phyloP scores from a whole-genome alignment of 2,888 invertebrate genomes.

The Parapristionchus giblindavisi region DNA sequence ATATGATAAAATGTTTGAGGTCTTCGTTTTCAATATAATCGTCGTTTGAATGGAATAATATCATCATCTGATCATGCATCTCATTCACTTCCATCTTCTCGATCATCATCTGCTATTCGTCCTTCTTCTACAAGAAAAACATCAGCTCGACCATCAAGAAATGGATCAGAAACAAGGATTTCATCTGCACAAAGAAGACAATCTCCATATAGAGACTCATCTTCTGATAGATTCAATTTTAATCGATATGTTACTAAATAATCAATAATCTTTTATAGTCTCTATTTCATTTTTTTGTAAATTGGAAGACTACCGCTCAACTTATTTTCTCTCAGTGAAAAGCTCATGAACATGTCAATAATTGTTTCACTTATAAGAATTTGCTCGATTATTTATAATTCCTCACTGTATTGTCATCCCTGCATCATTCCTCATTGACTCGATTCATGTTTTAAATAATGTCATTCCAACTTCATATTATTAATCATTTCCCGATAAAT shows the following conservation, averaged over 20 bases:
- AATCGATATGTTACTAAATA: conserved; percentile 29
- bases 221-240: conserved; percentile 24
- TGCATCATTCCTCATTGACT: too few species aligned
- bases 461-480: too few species aligned
- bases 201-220: not conserved
- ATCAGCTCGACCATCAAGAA: conserved; percentile 11
- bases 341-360: too few species aligned
- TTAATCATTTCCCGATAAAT: too few species aligned
- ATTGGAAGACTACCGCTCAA: too few species aligned
- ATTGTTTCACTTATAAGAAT: too few species aligned
- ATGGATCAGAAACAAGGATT: not conserved
- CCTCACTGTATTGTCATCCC: too few species aligned
- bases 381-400: too few species aligned
- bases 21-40: conserved; percentile 31
- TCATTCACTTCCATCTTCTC: conserved; percentile 32
- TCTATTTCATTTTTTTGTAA: too few species aligned
- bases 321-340: too few species aligned
- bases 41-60: not conserved
- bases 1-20: not conserved
- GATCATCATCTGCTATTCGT: conserved; percentile 42
- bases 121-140: conserved; percentile 38
- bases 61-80: not conserved
- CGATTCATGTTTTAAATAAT: too few species aligned
- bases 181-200: not conserved
- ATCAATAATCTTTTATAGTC: too few species aligned